Evolutionary conservation across 2,797 vertebrate species (phyloP).

Genomic region (Rhodeus uyekii): DNA sequence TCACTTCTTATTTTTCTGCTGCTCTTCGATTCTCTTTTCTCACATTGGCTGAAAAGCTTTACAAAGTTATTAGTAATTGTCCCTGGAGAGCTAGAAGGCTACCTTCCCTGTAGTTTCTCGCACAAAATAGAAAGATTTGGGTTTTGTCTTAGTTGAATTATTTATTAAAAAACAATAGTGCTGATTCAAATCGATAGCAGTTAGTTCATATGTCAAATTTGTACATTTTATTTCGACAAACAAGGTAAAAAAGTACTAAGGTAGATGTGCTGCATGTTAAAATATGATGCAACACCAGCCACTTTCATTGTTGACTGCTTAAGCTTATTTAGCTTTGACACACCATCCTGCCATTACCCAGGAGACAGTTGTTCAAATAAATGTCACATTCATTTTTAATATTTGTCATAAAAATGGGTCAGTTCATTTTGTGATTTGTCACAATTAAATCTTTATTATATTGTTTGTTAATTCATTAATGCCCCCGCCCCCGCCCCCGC

Average conservation of each 20-base stretch:
- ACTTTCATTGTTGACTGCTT: too few species aligned
- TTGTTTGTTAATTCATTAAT: too few species aligned
- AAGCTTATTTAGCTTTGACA: too few species aligned
- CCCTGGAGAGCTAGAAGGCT: constrained; percentile 62
- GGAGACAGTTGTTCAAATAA: too few species aligned
- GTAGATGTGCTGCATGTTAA: neutral
- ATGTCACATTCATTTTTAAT: neutral
- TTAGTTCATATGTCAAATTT: constrained; percentile 28
- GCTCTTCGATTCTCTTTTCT: constrained; percentile 43
- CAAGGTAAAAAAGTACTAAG: neutral
- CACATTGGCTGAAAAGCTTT: constrained; percentile 68
- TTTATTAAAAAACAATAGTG: constrained; percentile 64
- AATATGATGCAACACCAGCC: neutral
- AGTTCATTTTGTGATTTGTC: neutral
- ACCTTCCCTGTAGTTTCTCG: constrained; percentile 30
- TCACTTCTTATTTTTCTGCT: neutral
- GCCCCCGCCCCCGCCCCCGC: too few species aligned
- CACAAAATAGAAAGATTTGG: neutral
- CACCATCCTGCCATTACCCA: neutral
- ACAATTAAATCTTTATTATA: neutral
- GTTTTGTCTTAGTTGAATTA: constrained; percentile 45
- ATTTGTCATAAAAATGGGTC: neutral
- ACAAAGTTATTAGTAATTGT: constrained; percentile 68
- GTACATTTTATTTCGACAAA: neutral
- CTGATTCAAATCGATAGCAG: constrained; percentile 14